These are phyloP conservation scores for Sardinella longiceps DNA, from an alignment of 2,797 vertebrate species.

Conservation along the genomic window DNA sequence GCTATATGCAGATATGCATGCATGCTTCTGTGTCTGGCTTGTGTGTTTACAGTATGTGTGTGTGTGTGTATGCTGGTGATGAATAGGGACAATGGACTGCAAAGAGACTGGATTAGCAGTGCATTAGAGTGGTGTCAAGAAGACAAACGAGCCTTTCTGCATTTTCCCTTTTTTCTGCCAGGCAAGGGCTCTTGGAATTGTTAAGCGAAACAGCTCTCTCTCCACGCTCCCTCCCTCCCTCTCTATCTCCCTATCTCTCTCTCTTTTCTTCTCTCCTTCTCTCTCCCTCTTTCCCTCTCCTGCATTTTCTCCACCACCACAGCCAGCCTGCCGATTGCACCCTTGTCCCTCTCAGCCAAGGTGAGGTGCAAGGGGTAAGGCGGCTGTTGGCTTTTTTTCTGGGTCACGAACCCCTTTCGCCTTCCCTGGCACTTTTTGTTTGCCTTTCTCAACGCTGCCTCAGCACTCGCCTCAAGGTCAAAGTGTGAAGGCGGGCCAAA, in stretches of 20 bases:
- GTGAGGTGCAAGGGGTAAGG: too few species aligned
- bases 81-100: background rate
- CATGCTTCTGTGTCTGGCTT: background rate
- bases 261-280: background rate
- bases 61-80: background rate
- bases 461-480: background rate
- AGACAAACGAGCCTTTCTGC: slow-evolving; percentile 68
- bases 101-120: slow-evolving; percentile 66
- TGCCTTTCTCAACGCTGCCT: background rate
- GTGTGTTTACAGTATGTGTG: background rate
- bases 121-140: slow-evolving; percentile 72
- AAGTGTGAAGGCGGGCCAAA: background rate
- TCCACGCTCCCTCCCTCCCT: slow-evolving; percentile 7
- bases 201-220: slow-evolving; percentile 36
- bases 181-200: slow-evolving; percentile 53
- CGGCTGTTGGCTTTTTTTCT: slow-evolving; percentile 41
- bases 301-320: slow-evolving; percentile 54
- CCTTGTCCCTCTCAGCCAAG: slow-evolving; percentile 46
- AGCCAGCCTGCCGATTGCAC: slow-evolving; percentile 62
- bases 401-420: background rate
- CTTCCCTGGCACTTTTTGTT: background rate
- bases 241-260: background rate
- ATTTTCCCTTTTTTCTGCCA: slow-evolving; percentile 46
- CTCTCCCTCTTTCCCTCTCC: slow-evolving; percentile 32
- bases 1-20: background rate